A percentile compares a stretch with the other conserved stretches of the same genome.
These are phyloP conservation scores for Heterodera carotae DNA, from an alignment of 1,140 invertebrate genomes.

Conservation along the genomic window DNA sequence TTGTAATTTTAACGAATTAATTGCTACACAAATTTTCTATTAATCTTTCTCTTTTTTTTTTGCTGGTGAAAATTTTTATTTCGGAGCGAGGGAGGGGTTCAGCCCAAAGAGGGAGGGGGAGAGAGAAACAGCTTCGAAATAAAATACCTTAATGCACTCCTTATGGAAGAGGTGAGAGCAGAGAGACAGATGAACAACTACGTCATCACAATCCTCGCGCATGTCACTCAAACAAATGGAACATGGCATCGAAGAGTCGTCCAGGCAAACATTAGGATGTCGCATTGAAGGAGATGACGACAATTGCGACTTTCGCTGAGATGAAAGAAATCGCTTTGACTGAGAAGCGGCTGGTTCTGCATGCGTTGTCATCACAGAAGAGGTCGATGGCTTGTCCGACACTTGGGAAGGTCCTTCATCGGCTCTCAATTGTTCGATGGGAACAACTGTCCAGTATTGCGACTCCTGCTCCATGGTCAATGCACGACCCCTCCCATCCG, in stretches of 20 bases:
- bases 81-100: too few species aligned
- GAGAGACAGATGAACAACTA: conserved; percentile 30
- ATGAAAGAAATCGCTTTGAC: neutral
- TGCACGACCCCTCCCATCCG: neutral
- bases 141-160: conserved; percentile 35
- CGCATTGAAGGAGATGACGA: neutral
- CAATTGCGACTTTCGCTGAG: conserved; percentile 1
- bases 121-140: neutral
- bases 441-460: neutral
- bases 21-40: too few species aligned
- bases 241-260: conserved; percentile 34
- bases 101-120: neutral
- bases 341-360: neutral
- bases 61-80: too few species aligned
- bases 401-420: neutral
- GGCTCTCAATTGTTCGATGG: neutral
- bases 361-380: too few species aligned
- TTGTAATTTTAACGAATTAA: too few species aligned
- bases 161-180: conserved; percentile 42
- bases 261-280: neutral
- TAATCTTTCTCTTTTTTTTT: too few species aligned
- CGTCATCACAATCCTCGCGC: conserved; percentile 6
- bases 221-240: conserved; percentile 42
- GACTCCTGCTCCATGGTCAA: neutral
- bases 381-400: neutral